These are phyloP conservation scores for Isoperla grammatica DNA, from an alignment of 2,888 invertebrate genomes.

Conservation along the genomic window DNA sequence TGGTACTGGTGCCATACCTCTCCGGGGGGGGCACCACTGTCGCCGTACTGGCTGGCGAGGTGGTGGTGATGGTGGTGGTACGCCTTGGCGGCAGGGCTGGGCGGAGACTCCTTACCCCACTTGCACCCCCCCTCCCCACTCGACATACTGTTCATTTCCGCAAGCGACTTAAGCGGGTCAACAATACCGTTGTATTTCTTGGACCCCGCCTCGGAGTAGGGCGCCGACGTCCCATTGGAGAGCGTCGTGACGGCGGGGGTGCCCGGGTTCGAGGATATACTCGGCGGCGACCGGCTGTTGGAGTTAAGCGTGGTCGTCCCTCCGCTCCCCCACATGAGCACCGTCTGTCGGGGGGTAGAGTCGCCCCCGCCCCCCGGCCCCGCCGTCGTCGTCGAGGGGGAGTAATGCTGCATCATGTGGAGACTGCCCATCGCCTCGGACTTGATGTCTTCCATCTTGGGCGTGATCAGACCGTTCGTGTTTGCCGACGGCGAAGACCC, in stretches of 20 bases:
- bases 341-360: constrained; percentile 76
- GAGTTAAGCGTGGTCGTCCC: constrained; percentile 33
- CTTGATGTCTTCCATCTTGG: constrained; percentile 57
- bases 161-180: constrained; percentile 47
- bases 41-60: constrained; percentile 39
- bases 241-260: constrained; percentile 28
- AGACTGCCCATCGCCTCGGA: constrained; percentile 40
- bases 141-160: constrained; percentile 46
- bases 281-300: constrained; percentile 28
- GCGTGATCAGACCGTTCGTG: constrained; percentile 50
- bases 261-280: constrained; percentile 28
- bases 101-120: constrained; percentile 41
- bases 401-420: constrained; percentile 31
- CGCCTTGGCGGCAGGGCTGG: constrained; percentile 35
- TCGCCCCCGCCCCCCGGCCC: constrained; percentile 40
- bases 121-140: constrained; percentile 34
- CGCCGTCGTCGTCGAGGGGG: constrained; percentile 28
- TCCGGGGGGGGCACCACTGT: constrained; percentile 37
- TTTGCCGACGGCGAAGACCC: constrained; percentile 51
- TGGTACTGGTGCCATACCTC: constrained; percentile 46
- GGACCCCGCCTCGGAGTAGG: constrained; percentile 27
- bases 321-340: constrained; percentile 80
- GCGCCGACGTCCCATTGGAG: constrained; percentile 23
- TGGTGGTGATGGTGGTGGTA: constrained; percentile 39
- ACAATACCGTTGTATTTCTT: constrained; percentile 29